Base-by-base conservation (phyloP, 2,113 vertebrate genomes). In the Oreotragus oreotragus region DNA sequence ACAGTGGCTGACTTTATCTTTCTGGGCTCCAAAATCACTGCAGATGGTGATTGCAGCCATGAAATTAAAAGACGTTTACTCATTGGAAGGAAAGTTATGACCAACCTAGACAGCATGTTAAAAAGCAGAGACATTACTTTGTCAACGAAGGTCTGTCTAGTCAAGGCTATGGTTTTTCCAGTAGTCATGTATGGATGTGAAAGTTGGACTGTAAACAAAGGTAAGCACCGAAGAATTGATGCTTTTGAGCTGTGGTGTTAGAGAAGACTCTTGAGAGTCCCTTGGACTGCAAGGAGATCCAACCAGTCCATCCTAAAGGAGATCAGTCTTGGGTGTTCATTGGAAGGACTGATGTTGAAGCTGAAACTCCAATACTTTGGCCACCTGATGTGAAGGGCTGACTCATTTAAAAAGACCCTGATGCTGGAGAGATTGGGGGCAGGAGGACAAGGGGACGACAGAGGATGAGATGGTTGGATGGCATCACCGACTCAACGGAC, bases 391-490 rank as follows among this genome's bases (percentile, higher is more conserved):
- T 0, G 1, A n/a, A 66, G 16, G n/a, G 64, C 2, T 66, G 33
- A 36, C 33, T 66, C 64, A 36, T 66, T 36, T 2, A 4, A 36
- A 2, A 66, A 36, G 64, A 36, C 64, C 1, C 33, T 36, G 33
- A 10, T 36, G 33, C 33, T 19, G 64, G 64, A 36, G 0, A 0
- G 17, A 66, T 21, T 36, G 8, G 1, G 17, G 4, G 17, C 4
- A 2, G 33, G 33, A 66, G 33, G 64, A 66, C 0, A 36, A 36
- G 33, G 17, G 3, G 64, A 21, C 0, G 1, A 36, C 64, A 21
- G 64, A 66, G 17, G 64, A 36, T 36, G 64, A 66, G 64, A 36
- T 36, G n/a, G n/a, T 1, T 66, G 1, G 4, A 5, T 70, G 64
- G 17, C 17, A 70, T 70, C n/a, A 36, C n/a, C 2, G 1, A 70